These are phyloP conservation scores for Julus scanicus DNA, from an alignment of 2,888 invertebrate species.

Conservation along the genomic window DNA sequence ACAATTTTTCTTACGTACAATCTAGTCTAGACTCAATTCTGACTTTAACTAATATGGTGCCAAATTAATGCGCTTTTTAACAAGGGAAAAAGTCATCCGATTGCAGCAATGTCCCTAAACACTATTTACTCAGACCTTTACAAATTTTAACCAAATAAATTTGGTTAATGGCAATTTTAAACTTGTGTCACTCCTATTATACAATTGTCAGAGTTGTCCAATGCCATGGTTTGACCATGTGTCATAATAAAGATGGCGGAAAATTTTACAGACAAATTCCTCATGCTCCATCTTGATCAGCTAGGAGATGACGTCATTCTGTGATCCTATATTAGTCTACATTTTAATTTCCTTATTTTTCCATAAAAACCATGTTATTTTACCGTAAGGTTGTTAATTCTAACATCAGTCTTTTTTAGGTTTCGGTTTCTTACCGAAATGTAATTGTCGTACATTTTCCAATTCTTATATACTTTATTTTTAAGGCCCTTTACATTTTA, in stretches of 20 bases:
- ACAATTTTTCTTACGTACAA: not conserved
- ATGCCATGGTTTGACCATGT: no score
- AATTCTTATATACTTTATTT: not conserved
- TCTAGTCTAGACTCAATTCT: not conserved
- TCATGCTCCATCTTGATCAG: no score
- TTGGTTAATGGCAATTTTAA: no score
- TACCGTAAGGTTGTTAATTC: not conserved
- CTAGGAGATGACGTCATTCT: no score
- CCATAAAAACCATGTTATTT: no score
- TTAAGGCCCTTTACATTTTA: not conserved
- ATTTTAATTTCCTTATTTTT: no score
- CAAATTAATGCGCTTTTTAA: constrained; percentile 24
- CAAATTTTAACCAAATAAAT: not conserved
- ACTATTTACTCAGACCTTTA: no score
- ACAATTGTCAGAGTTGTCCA: no score
- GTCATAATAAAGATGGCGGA: no score
- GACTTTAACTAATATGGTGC: not conserved
- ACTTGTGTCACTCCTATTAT: no score
- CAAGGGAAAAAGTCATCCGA: not conserved
- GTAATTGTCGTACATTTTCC: not conserved
- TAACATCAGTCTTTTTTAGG: not conserved
- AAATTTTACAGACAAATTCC: no score
- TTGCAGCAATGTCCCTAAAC: not conserved
- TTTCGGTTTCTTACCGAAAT: not conserved
- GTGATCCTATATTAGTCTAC: no score